phyloP scores from a whole-genome alignment of 1,140 invertebrate species.

The Anthonomus grandis region DNA sequence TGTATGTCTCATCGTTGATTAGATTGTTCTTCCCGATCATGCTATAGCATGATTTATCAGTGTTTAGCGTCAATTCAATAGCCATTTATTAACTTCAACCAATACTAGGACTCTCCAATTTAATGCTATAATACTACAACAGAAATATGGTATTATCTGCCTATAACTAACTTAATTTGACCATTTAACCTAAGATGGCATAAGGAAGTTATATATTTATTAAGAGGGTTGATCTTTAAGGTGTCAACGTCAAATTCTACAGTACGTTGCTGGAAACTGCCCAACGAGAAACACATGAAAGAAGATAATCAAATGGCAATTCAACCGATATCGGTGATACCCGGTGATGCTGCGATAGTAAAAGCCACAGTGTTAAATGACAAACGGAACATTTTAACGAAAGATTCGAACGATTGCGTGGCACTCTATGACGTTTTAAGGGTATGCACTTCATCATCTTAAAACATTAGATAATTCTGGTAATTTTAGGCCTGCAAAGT shows the following conservation, averaged over 20 bases:
- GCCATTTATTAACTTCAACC: too few relatives aligned
- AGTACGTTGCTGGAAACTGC: conserved; percentile 64
- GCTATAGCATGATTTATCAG: too few relatives aligned
- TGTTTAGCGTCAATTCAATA: too few relatives aligned
- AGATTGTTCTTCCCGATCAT: too few relatives aligned
- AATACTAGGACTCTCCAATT: too few relatives aligned
- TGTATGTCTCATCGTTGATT: too few relatives aligned
- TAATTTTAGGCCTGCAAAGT: conserved; percentile 73
- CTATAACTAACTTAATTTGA: too few relatives aligned
- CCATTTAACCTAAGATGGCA: neutral
- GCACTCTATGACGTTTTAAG: conserved; percentile 97
- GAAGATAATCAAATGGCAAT: conserved; percentile 50
- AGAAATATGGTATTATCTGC: too few relatives aligned
- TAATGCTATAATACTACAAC: too few relatives aligned
- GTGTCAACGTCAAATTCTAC: conserved; percentile 76
- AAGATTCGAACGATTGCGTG: conserved; percentile 94
- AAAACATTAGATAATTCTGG: conserved; percentile 6
- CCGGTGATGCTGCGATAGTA: conserved; percentile 42
- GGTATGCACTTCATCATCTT: conserved; percentile 46
- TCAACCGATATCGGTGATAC: conserved; percentile 50
- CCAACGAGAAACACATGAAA: conserved; percentile 51
- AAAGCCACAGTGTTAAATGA: conserved; percentile 83
- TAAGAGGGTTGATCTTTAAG: conserved; percentile 26
- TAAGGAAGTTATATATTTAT: neutral
- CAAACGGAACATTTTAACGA: conserved; percentile 93